Conservation (phyloP, 2,888 invertebrate species). For the Artemia sinica region DNA sequence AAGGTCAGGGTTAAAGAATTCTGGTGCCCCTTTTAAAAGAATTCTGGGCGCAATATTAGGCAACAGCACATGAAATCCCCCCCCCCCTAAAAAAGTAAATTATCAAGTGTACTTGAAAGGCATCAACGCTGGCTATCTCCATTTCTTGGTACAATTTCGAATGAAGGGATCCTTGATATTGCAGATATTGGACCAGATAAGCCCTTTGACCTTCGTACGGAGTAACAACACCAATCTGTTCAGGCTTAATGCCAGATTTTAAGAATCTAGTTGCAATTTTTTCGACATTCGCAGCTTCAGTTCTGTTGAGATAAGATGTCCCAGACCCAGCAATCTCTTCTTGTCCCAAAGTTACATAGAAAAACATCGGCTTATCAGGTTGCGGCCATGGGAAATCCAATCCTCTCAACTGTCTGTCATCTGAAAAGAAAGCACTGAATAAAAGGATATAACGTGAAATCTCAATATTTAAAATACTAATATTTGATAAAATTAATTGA, state of each 20-base stretch:
- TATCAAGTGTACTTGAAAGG: constrained; percentile 31
- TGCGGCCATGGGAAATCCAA: constrained; percentile 97
- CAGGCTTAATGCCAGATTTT: constrained; percentile 84
- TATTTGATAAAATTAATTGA: background rate
- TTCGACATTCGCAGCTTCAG: constrained; percentile 96
- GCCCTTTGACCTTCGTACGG: constrained; percentile 98
- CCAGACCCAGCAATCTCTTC: constrained; percentile 98
- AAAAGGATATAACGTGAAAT: constrained; percentile 14
- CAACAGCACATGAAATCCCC: too few relatives aligned
- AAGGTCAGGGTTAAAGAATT: too few relatives aligned
- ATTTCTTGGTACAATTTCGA: constrained; percentile 89
- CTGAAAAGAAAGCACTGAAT: constrained; percentile 33
- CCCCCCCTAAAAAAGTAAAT: too few relatives aligned
- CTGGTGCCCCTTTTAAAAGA: too few relatives aligned
- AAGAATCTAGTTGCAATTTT: constrained; percentile 89
- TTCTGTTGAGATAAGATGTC: constrained; percentile 92
- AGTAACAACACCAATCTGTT: constrained; percentile 96
- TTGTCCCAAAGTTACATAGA: constrained; percentile 84
- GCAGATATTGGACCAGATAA: constrained; percentile 95
- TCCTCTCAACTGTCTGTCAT: constrained; percentile 69
- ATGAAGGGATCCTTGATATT: constrained; percentile 90
- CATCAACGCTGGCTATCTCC: constrained; percentile 98
- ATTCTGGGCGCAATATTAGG: too few relatives aligned
- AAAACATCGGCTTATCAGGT: constrained; percentile 92
- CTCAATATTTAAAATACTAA: background rate